Percentiles rank a stretch among this genome's conserved stretches.
These are phyloP conservation scores for Calliopsis andreniformis DNA, from an alignment of 1,140 invertebrate species.

Conservation along the genomic window DNA sequence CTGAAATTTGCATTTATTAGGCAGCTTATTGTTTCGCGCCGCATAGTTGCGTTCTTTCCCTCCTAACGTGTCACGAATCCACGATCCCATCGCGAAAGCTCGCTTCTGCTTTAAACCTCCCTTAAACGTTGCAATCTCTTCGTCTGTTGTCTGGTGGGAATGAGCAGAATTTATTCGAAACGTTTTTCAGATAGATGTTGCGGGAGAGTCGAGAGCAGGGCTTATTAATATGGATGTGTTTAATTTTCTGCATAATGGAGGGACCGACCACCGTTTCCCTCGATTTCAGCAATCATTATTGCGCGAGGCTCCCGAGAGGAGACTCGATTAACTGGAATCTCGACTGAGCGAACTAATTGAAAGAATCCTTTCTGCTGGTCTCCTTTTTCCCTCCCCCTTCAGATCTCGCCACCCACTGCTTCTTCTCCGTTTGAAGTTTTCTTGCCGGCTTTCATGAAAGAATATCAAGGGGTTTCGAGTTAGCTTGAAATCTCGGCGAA, in stretches of 20 bases:
- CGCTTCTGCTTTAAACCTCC: background rate
- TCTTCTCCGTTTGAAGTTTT: background rate
- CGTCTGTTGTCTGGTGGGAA: too few species aligned
- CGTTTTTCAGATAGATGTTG: slow-evolving; percentile 5
- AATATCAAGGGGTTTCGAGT: background rate
- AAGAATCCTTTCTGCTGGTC: slow-evolving; percentile 35
- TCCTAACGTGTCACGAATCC: too few species aligned
- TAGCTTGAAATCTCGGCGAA: background rate
- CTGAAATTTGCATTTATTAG: background rate
- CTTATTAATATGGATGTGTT: slow-evolving; percentile 70
- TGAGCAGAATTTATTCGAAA: slow-evolving; percentile 8
- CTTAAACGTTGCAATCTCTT: background rate
- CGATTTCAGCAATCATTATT: slow-evolving; percentile 18
- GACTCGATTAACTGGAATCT: slow-evolving; percentile 54
- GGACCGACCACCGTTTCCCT: slow-evolving; percentile 33
- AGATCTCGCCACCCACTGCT: too few species aligned
- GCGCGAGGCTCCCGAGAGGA: slow-evolving; percentile 26
- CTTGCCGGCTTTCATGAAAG: background rate
- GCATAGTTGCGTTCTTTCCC: too few species aligned
- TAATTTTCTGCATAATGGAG: slow-evolving; percentile 66
- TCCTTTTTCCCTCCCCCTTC: background rate
- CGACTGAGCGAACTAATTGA: slow-evolving; percentile 63
- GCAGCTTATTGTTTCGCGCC: background rate
- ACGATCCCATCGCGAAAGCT: too few species aligned
- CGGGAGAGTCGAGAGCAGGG: slow-evolving; percentile 2